Evolutionary conservation across 2,113 vertebrate species (phyloP), one percentile per base, ranked within the genome.

Genomic region (Otocyon megalotis): DNA sequence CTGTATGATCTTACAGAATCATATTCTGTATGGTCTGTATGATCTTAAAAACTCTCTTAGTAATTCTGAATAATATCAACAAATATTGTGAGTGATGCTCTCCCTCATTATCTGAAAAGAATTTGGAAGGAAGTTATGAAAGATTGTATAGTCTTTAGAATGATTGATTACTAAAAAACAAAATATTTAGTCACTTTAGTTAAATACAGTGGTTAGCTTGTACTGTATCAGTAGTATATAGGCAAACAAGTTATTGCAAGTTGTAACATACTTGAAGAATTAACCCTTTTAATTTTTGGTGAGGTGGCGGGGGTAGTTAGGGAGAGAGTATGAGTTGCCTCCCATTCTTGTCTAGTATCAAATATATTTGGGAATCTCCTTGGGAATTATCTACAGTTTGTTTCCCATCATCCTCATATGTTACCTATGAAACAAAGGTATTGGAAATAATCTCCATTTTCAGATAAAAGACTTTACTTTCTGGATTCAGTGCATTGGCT

Each of bases 381-480:
- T 99, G 99, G 97, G 99, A 99, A 97, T 98, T 98, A 37, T 98
- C 98, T 98, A 99, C 99, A 97, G 99, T 99, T 98, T 99, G 95
- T 96, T 98, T 98, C 97, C 98, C 99, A 93, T 99, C 98, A 30
- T 99, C 99, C 94, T 98, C 99, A 97, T 97, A 96, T 80, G 99
- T 99, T n/a, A n/a, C n/a, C n/a, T n/a, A n/a, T n/a, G n/a, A n/a
- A 96, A 99, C 99, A 98, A 92, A 99, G 99, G 98, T 99, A 99
- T 98, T 99, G 99, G 98, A 99, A 99, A 97, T 99, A 99, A 97
- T 99, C 99, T 81, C 99, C 99, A 99, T 99, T 99, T 99, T 99
- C 98, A 99, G 98, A 98, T 99, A 99, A 98, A 99, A 99, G 79
- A 99, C 99, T 98, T 99, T 99, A 98, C 99, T 99, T 98, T 99